Percentiles rank a stretch among this genome's conserved stretches.
Evolutionary conservation across 2,797 vertebrate species (phyloP).

Genomic region (Rhabdophis nuchalis): DNA sequence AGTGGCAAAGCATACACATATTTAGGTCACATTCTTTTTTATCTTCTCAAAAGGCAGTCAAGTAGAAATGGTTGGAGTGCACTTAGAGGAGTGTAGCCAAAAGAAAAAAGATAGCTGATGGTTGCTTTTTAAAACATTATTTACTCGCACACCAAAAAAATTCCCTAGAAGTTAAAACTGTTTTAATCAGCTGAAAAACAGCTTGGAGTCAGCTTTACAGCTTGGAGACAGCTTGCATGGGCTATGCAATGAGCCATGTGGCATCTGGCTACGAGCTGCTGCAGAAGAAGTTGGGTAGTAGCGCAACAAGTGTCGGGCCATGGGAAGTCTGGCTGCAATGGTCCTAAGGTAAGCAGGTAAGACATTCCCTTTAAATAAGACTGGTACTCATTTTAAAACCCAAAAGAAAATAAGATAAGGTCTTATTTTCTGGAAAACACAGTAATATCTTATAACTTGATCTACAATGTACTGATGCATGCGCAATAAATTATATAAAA

Average conservation of each 20-base stretch:
- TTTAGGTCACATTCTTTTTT: conserved; percentile 54
- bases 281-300: no score
- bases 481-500: not conserved
- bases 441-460: not conserved
- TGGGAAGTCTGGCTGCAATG: no score
- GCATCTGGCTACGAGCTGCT: no score
- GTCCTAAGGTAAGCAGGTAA: no score
- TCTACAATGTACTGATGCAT: not conserved
- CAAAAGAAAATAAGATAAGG: no score
- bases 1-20: not conserved
- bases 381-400: no score
- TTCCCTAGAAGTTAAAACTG: conserved; percentile 97
- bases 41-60: conserved; percentile 74
- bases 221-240: conserved; percentile 80
- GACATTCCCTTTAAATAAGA: no score
- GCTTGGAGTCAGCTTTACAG: conserved; percentile 82
- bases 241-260: conserved; percentile 32
- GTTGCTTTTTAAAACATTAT: conserved; percentile 70
- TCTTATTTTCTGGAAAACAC: no score
- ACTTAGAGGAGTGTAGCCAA: conserved; percentile 90
- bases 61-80: conserved; percentile 83
- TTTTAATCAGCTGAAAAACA: conserved; percentile 99
- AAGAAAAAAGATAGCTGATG: conserved; percentile 85
- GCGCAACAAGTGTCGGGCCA: no score
- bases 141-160: conserved; percentile 72